These are phyloP conservation scores for Patiria pectinifera DNA, from an alignment of 53 echinoderm and acorn worm species.

Conservation along the genomic window DNA sequence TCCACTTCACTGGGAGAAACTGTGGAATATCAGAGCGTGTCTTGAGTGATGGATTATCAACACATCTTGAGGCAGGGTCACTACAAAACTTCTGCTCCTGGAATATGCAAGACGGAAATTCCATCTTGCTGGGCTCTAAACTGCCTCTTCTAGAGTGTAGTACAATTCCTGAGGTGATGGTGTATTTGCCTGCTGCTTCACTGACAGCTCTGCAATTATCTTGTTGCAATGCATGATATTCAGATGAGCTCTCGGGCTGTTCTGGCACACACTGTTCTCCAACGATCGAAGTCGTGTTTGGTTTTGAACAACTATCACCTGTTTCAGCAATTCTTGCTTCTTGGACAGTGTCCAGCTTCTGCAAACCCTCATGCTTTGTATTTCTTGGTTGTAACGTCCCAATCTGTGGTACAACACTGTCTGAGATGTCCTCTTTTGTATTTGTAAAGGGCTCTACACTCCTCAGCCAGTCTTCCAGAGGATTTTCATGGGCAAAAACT, in stretches of 20 bases:
- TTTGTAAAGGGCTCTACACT: neutral
- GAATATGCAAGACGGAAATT: neutral
- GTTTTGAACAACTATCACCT: neutral
- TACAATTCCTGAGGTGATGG: neutral
- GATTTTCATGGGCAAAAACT: neutral
- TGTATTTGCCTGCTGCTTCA: neutral
- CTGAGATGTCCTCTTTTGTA: conserved; percentile 7
- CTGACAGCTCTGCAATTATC: neutral
- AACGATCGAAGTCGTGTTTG: neutral
- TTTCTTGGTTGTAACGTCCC: neutral
- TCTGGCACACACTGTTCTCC: conserved; percentile 50
- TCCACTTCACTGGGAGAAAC: conserved; percentile 20
- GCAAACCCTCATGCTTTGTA: neutral
- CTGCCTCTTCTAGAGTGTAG: neutral
- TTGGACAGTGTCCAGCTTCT: neutral
- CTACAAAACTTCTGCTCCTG: neutral
- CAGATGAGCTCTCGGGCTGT: neutral
- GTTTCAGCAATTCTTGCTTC: neutral
- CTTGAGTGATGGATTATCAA: neutral
- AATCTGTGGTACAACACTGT: conserved; percentile 52
- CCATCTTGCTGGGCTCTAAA: neutral
- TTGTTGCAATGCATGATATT: neutral
- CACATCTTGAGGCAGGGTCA: neutral
- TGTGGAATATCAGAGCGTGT: neutral
- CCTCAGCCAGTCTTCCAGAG: conserved; percentile 42